Conservation (phyloP, 2,113 vertebrate genomes). For the Corythaeola cristata region DNA sequence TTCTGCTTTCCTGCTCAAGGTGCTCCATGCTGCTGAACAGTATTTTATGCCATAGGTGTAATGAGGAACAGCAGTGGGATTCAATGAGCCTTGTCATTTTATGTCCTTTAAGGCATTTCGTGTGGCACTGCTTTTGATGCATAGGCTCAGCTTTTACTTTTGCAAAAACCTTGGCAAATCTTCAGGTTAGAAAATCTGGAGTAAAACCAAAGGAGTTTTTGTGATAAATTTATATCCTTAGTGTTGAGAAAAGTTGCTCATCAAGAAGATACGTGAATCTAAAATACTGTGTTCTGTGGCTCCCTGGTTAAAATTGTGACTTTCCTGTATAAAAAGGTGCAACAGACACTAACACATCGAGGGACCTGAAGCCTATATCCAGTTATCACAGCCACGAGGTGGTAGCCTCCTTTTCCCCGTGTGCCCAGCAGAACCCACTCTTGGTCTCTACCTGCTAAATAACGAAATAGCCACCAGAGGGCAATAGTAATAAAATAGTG, state of each 20-base stretch:
- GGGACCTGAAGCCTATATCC: not conserved
- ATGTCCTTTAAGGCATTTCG: not conserved
- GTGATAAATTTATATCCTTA: not conserved
- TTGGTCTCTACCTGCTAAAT: not conserved
- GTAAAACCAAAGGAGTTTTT: not conserved
- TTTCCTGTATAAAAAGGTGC: not conserved
- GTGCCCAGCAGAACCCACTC: not conserved
- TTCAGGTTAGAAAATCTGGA: not conserved
- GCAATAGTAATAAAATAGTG: not conserved
- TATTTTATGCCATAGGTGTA: not conserved
- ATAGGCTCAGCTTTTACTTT: not conserved
- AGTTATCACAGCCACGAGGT: not conserved
- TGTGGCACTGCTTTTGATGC: not conserved
- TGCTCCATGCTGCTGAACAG: not conserved
- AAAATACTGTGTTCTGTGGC: not conserved
- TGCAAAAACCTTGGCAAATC: not conserved
- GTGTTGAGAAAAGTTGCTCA: not conserved
- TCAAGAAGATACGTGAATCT: not conserved
- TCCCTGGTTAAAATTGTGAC: not conserved
- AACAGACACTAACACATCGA: not conserved
- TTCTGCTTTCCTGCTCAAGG: not conserved
- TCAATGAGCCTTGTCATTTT: not conserved
- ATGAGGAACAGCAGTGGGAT: not conserved
- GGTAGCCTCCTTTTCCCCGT: not conserved
- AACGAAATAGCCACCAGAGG: not conserved